These are phyloP conservation scores for Mionectes macconnelli DNA, from an alignment of 2,113 vertebrate species.

Conservation along the genomic window DNA sequence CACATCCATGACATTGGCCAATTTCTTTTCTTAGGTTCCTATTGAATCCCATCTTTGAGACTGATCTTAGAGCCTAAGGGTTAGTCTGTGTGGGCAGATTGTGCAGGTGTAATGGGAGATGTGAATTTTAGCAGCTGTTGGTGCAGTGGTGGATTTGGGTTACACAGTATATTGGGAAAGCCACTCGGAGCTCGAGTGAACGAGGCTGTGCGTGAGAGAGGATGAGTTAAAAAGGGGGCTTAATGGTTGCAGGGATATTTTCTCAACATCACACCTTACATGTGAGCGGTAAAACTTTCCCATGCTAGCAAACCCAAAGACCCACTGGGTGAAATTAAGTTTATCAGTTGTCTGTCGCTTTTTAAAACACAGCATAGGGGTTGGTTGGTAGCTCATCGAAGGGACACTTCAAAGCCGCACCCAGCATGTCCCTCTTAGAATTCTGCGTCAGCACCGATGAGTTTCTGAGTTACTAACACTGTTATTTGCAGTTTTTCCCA, in stretches of 20 bases:
- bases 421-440: not conserved
- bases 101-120: not conserved
- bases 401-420: not conserved
- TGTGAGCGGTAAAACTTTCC: not conserved
- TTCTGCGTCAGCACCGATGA: not conserved
- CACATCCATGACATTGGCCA: not conserved
- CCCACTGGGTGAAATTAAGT: not conserved
- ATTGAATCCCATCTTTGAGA: not conserved
- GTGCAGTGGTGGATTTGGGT: fast-evolving
- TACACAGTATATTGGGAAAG: not conserved
- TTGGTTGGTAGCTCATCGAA: not conserved
- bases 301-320: not conserved
- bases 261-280: not conserved
- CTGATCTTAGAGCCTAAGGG: not conserved
- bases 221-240: not conserved
- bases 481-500: not conserved
- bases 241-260: not conserved
- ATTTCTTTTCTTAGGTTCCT: not conserved
- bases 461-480: not conserved
- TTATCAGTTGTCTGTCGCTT: not conserved
- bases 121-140: not conserved
- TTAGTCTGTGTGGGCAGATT: not conserved
- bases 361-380: not conserved
- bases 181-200: not conserved
- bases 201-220: fast-evolving